phyloP scores from a whole-genome alignment of 2,113 vertebrate genomes.

The Seriola aureovittata region DNA sequence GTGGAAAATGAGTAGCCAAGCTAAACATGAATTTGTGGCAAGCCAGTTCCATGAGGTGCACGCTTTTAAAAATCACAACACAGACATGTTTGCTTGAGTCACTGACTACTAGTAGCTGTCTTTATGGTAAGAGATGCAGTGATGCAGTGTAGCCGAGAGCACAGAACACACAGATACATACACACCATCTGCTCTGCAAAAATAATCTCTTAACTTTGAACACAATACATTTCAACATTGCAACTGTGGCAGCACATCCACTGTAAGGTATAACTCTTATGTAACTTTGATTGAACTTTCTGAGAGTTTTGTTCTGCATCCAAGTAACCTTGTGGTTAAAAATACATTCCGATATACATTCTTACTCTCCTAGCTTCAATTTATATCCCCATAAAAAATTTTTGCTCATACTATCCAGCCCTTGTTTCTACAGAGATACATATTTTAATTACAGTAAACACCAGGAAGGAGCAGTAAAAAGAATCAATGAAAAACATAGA shows the following conservation, averaged over 20 bases:
- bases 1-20: neutral
- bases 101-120: neutral
- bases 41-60: neutral
- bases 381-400: neutral
- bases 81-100: neutral
- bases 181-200: neutral
- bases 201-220: neutral
- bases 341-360: too few relatives aligned
- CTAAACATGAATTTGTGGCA: slow-evolving; percentile 12
- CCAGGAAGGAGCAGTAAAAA: neutral
- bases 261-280: neutral
- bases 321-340: neutral
- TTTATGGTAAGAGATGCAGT: neutral
- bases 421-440: neutral
- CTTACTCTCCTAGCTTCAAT: too few relatives aligned
- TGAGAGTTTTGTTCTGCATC: too few relatives aligned
- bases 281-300: neutral
- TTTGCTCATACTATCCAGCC: neutral
- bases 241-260: too few relatives aligned
- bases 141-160: neutral
- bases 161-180: neutral
- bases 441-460: neutral
- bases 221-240: neutral
- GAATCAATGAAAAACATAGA: neutral
- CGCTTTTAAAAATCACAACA: neutral